A percentile compares a stretch with the other conserved stretches of the same genome.
phyloP scores from a whole-genome alignment of 2,888 invertebrate species.

The Thereva unica region DNA sequence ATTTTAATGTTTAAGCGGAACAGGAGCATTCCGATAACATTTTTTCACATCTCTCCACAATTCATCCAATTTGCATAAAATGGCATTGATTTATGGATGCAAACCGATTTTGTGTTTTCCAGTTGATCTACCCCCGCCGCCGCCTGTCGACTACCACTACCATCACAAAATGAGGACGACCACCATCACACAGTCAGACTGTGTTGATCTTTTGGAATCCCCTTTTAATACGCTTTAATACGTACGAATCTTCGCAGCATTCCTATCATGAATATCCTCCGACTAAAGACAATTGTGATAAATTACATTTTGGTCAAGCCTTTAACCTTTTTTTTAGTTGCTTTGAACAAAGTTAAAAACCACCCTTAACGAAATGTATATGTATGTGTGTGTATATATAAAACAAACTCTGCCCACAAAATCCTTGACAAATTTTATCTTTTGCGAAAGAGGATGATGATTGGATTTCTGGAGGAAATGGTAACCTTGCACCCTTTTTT shows the following conservation, averaged over 20 bases:
- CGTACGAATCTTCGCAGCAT: no score
- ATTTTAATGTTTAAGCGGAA: no score
- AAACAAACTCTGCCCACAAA: not conserved
- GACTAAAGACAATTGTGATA: constrained; percentile 35
- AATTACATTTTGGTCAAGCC: constrained; percentile 34
- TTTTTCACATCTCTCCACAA: constrained; percentile 9
- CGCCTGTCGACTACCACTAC: constrained; percentile 11
- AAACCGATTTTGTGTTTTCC: constrained; percentile 19
- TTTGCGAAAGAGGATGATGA: constrained; percentile 1
- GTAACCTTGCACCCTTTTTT: constrained; percentile 19
- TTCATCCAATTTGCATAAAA: constrained; percentile 37
- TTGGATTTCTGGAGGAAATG: constrained; percentile 19
- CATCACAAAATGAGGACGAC: constrained; percentile 3
- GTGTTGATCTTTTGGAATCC: not conserved
- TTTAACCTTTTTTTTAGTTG: no score
- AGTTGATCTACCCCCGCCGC: not conserved
- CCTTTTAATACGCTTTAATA: no score
- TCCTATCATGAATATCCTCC: no score
- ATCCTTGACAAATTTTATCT: constrained; percentile 12
- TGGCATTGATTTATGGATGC: constrained; percentile 36
- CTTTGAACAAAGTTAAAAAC: no score
- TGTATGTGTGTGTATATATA: constrained; percentile 1
- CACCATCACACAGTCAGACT: constrained; percentile 11
- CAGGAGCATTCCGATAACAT: no score
- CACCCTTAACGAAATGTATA: not conserved